Percentiles rank a stretch among this genome's conserved stretches.
Conservation (phyloP, 2,797 vertebrate genomes). For the Acanthurus leucopareius region DNA sequence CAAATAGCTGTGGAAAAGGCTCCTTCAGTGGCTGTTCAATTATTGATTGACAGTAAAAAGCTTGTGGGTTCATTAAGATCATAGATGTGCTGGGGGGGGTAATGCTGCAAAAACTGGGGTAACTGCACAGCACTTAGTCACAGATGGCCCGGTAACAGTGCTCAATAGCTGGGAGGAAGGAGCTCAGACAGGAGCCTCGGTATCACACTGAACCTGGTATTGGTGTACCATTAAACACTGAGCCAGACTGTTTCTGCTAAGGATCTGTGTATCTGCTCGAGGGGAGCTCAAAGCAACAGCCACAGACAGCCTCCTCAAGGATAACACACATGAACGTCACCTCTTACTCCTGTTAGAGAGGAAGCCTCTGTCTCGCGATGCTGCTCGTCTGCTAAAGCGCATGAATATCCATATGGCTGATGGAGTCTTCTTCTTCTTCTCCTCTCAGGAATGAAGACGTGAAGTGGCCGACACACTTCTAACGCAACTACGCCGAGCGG, state of each 20-base stretch:
- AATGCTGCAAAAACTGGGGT: conserved; percentile 77
- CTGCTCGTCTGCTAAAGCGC: conserved; percentile 37
- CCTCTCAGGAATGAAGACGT: conserved; percentile 23
- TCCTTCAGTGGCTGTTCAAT: conserved; percentile 80
- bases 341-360: conserved; percentile 75
- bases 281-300: conserved; percentile 87
- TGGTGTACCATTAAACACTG: conserved; percentile 80
- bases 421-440: too few relatives aligned
- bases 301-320: conserved; percentile 79
- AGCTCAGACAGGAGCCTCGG: conserved; percentile 64
- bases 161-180: conserved; percentile 79
- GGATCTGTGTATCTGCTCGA: conserved; percentile 87
- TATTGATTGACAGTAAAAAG: conserved; percentile 85
- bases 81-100: conserved; percentile 80
- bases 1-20: conserved; percentile 77
- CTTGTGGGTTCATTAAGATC: conserved; percentile 84
- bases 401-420: conserved; percentile 61
- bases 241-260: conserved; percentile 80
- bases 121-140: conserved; percentile 83
- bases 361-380: conserved; percentile 51
- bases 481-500: conserved; percentile 34
- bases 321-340: conserved; percentile 78
- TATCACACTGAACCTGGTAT: conserved; percentile 74
- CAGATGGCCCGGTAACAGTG: conserved; percentile 77
- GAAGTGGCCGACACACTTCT: conserved; percentile 33